phyloP scores from a whole-genome alignment of 2,797 vertebrate species.

The Rhinophrynus dorsalis region DNA sequence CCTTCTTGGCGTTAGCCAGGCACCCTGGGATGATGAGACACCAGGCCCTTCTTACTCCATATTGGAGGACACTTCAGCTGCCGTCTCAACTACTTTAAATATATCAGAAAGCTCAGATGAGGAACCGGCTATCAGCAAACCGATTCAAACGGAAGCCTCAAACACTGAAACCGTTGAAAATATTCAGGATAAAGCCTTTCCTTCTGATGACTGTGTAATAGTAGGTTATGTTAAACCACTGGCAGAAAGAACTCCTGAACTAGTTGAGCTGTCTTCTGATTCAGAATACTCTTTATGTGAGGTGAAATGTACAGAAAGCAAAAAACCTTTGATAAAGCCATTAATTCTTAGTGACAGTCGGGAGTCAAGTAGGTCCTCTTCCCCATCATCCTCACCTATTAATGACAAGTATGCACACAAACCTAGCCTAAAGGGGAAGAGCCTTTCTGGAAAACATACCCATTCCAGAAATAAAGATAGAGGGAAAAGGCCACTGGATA shows the following conservation, averaged over 20 bases:
- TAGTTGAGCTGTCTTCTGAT: constrained; percentile 89
- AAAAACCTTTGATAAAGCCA: constrained; percentile 70
- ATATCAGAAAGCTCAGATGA: constrained; percentile 77
- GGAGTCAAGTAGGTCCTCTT: constrained; percentile 59
- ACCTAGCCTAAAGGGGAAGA: constrained; percentile 51
- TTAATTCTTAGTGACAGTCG: constrained; percentile 71
- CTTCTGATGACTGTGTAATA: constrained; percentile 84
- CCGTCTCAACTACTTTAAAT: constrained; percentile 69
- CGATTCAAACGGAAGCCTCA: constrained; percentile 49
- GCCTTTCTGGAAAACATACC: constrained; percentile 10
- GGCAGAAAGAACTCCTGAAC: constrained; percentile 87
- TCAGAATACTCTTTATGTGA: constrained; percentile 73
- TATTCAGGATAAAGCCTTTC: constrained; percentile 60
- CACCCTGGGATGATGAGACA: constrained; percentile 93
- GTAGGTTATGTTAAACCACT: constrained; percentile 85
- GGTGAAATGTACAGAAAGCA: constrained; percentile 62
- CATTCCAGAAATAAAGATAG: constrained; percentile 47
- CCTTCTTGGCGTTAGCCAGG: constrained; percentile 63
- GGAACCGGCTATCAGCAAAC: constrained; percentile 54
- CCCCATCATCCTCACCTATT: constrained; percentile 53
- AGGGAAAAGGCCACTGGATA: constrained; percentile 38
- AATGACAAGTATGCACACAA: constrained; percentile 57
- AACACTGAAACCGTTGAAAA: constrained; percentile 50
- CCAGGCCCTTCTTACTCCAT: constrained; percentile 91
- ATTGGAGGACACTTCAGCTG: constrained; percentile 65